Evolutionary conservation across 2,113 vertebrate genomes (phyloP).

Genomic region (Colistium nudipinnis): DNA sequence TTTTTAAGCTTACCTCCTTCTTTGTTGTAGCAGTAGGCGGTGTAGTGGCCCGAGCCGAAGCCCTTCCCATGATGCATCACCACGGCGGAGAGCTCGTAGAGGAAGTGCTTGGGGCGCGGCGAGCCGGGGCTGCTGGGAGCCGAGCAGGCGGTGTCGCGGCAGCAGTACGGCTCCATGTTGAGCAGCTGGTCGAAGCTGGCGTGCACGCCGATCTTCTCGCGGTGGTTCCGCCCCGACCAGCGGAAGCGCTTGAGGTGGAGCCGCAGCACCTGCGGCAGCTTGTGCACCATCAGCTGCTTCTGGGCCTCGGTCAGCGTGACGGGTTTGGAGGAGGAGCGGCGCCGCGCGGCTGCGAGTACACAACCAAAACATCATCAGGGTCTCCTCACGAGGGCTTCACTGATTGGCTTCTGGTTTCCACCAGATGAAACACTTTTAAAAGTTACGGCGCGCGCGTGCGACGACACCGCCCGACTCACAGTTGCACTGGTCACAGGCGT

Average conservation of each 20-base stretch:
- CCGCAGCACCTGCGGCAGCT: conserved; percentile 98
- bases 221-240: conserved; percentile 98
- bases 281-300: conserved; percentile 97
- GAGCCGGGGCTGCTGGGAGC: conserved; percentile 65
- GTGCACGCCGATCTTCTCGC: conserved; percentile 99
- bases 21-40: conserved; percentile 98
- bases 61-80: conserved; percentile 99
- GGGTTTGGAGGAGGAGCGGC: conserved; percentile 93
- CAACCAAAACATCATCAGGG: background rate
- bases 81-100: conserved; percentile 98
- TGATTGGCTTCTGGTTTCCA: too few relatives aligned
- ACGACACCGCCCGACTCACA: conserved; percentile 81
- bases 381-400: too few relatives aligned
- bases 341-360: conserved; percentile 85
- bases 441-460: too few relatives aligned
- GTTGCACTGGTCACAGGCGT: conserved; percentile 97
- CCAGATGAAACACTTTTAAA: too few relatives aligned
- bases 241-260: conserved; percentile 99
- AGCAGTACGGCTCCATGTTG: conserved; percentile 97
- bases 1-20: conserved; percentile 88
- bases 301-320: conserved; percentile 93
- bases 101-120: conserved; percentile 85
- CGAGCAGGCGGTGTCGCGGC: conserved; percentile 80
- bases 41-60: conserved; percentile 99
- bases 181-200: conserved; percentile 97